phyloP scores from a whole-genome alignment of 2,888 invertebrate species.

The Drosophila limbata region DNA sequence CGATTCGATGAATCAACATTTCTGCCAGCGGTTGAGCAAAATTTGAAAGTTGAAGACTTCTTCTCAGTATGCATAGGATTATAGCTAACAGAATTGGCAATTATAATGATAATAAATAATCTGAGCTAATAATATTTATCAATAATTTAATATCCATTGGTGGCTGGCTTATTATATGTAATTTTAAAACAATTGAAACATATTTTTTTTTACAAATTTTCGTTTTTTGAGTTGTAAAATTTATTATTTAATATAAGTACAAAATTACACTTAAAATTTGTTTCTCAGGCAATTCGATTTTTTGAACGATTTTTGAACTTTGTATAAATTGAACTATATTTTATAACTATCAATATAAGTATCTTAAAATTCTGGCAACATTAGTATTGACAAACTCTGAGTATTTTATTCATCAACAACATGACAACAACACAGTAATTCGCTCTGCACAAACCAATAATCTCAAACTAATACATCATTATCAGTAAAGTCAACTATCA shows the following conservation, averaged over 20 bases:
- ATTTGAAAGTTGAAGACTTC: background rate
- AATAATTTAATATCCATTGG: no score
- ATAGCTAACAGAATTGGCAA: background rate
- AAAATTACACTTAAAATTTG: no score
- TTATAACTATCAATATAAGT: no score
- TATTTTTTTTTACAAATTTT: no score
- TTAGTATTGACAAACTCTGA: background rate
- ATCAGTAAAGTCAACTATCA: constrained; percentile 26
- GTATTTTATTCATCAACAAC: background rate
- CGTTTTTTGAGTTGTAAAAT: no score
- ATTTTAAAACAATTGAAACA: no score
- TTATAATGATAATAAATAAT: background rate
- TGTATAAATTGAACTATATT: no score
- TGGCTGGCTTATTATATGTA: no score
- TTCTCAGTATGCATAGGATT: background rate
- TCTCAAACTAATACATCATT: constrained; percentile 14
- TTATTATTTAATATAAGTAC: no score
- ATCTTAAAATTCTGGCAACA: background rate
- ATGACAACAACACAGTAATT: background rate
- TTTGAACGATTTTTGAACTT: no score
- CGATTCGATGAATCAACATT: constrained; percentile 25
- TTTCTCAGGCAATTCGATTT: no score
- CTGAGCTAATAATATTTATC: background rate
- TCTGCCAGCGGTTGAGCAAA: constrained; percentile 6
- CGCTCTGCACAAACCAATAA: background rate